phyloP scores from a whole-genome alignment of 2,888 invertebrate species.

The Desoria tigrina region DNA sequence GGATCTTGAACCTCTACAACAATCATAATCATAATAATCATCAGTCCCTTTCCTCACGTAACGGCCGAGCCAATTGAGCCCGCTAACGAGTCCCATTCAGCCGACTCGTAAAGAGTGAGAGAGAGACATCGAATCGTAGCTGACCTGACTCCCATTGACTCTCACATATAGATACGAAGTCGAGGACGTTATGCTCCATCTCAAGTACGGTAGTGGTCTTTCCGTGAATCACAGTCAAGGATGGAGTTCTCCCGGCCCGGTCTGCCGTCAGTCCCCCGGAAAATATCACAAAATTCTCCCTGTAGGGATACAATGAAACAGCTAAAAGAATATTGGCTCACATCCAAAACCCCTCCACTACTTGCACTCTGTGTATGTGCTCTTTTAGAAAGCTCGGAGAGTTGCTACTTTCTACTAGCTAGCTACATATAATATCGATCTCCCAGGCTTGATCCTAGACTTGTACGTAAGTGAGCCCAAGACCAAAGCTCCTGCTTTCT shows the following conservation, averaged over 20 bases:
- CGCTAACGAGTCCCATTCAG: too few relatives aligned
- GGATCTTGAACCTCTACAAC: constrained; percentile 89
- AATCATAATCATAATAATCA: background rate
- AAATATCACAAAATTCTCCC: constrained; percentile 93
- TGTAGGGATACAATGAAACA: constrained; percentile 56
- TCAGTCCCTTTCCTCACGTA: background rate
- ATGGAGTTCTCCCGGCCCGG: constrained; percentile 83
- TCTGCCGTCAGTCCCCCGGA: constrained; percentile 93
- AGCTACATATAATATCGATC: background rate
- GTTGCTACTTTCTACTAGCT: background rate
- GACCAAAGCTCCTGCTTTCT: background rate
- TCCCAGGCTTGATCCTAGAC: too few relatives aligned
- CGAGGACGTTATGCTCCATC: constrained; percentile 98
- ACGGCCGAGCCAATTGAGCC: constrained; percentile 4
- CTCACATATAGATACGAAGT: constrained; percentile 94
- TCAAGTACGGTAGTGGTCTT: constrained; percentile 96
- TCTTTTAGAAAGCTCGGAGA: background rate
- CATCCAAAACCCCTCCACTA: constrained; percentile 11
- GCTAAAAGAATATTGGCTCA: constrained; percentile 25
- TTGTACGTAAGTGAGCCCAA: too few relatives aligned
- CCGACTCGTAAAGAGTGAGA: too few relatives aligned
- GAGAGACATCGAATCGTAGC: too few relatives aligned
- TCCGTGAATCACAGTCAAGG: constrained; percentile 79
- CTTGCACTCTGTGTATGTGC: background rate
- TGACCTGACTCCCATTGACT: constrained; percentile 89